Evolutionary conservation across 92 coral and sea anemone genomes (phyloP).

Genomic region (Palythoa grandis): DNA sequence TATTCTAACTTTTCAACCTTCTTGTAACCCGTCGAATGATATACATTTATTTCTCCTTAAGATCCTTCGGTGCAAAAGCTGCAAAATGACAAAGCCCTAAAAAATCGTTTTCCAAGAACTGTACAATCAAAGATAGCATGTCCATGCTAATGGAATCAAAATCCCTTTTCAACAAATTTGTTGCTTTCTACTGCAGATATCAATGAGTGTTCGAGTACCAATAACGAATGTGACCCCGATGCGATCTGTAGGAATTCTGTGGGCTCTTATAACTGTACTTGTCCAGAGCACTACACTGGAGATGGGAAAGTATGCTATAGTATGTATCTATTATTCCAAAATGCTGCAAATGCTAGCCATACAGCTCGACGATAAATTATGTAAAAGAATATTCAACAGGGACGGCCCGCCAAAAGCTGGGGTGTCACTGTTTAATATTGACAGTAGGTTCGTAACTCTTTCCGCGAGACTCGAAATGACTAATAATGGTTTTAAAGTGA

Average conservation of each 20-base stretch:
- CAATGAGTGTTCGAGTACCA: background rate
- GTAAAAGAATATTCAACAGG: background rate
- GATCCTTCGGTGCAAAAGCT: too few relatives aligned
- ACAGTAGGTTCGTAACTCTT: too few relatives aligned
- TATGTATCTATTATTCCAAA: background rate
- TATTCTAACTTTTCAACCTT: too few relatives aligned
- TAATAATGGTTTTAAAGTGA: too few relatives aligned
- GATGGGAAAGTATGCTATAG: constrained; percentile 9
- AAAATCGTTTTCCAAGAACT: background rate
- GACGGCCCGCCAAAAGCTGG: background rate
- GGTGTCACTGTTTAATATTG: too few relatives aligned
- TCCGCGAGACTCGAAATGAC: too few relatives aligned
- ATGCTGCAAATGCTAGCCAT: too few relatives aligned
- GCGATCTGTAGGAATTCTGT: constrained; percentile 14
- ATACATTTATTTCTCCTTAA: too few relatives aligned
- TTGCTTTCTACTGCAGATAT: background rate
- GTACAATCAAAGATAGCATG: background rate
- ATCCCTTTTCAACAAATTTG: too few relatives aligned
- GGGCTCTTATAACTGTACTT: constrained; percentile 9
- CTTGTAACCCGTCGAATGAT: too few relatives aligned
- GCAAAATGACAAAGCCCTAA: too few relatives aligned
- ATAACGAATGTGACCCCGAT: background rate
- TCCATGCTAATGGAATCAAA: background rate
- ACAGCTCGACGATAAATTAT: background rate
- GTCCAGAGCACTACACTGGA: background rate